Evolutionary conservation across 2,113 vertebrate genomes (phyloP).

Genomic region (Salminus brasiliensis): DNA sequence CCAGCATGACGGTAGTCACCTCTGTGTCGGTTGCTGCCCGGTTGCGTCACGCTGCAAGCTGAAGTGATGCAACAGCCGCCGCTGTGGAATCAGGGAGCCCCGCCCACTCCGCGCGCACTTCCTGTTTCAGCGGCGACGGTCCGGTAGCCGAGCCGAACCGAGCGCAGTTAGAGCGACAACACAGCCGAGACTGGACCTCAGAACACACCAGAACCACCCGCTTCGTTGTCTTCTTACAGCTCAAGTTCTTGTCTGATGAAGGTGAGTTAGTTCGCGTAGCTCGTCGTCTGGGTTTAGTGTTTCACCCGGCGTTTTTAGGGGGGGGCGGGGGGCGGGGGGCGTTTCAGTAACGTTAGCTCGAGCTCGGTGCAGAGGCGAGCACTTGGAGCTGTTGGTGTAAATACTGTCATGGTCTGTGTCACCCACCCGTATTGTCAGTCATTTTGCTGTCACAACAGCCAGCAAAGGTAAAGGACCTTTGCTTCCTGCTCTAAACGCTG

Average conservation of each 20-base stretch:
- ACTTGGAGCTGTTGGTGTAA: background rate
- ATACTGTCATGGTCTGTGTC: background rate
- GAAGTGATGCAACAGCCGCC: slow-evolving; percentile 45
- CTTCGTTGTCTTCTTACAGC: background rate
- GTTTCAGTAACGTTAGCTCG: background rate
- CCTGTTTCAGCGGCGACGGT: slow-evolving; percentile 31
- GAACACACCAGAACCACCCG: background rate
- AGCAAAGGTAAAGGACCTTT: background rate
- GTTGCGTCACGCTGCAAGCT: slow-evolving; percentile 45
- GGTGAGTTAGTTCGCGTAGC: slow-evolving; percentile 19
- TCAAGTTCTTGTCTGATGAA: slow-evolving; percentile 42
- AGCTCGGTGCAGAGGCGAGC: background rate
- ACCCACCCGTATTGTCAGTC: background rate
- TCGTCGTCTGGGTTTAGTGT: background rate
- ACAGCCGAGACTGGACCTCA: background rate
- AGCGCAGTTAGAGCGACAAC: background rate
- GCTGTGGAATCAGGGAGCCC: slow-evolving; percentile 46
- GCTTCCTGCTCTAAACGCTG: too few relatives aligned
- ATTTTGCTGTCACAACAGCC: background rate
- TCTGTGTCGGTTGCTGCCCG: slow-evolving; percentile 19
- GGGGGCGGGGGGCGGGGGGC: background rate
- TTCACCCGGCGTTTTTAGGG: background rate
- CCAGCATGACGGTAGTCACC: too few relatives aligned
- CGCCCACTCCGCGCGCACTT: slow-evolving; percentile 43
- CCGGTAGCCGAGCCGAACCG: background rate